Percentiles rank a stretch among this genome's conserved stretches.
These are phyloP conservation scores for Volucella inanis DNA, from an alignment of 2,888 invertebrate species.

Conservation along the genomic window DNA sequence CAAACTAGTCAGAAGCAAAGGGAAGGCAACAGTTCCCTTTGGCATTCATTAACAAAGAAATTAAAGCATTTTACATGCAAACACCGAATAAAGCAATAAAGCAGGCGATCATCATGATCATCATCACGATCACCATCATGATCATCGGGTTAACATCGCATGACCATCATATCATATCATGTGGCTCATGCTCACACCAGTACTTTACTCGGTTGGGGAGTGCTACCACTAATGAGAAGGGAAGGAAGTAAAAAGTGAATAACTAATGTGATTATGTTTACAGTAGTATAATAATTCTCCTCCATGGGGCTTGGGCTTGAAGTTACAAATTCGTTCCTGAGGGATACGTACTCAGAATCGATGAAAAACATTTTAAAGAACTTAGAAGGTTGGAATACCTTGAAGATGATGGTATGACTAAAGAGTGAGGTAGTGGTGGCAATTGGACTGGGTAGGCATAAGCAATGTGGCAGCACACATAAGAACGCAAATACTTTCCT, in stretches of 20 bases:
- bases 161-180: conserved; percentile 48
- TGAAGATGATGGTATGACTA: conserved; percentile 35
- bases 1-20: not conserved
- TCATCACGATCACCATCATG: conserved; percentile 49
- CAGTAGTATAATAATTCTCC: conserved; percentile 39
- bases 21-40: conserved; percentile 1
- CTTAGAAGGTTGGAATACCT: conserved; percentile 37
- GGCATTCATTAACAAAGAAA: conserved; percentile 69
- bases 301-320: conserved; percentile 35
- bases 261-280: conserved; percentile 43
- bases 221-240: conserved; percentile 48
- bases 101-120: conserved; percentile 46
- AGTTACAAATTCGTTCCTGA: conserved; percentile 59
- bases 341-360: conserved; percentile 27
- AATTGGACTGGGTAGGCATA: conserved; percentile 61
- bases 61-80: conserved; percentile 72
- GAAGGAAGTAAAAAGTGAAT: conserved; percentile 36
- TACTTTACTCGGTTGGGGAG: conserved; percentile 50
- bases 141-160: conserved; percentile 66
- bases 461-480: conserved; percentile 46
- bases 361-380: conserved; percentile 72
- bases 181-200: conserved; percentile 49
- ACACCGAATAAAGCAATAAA: conserved; percentile 71
- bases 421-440: conserved; percentile 46
- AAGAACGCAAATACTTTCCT: conserved; percentile 66